Percentiles rank a stretch among this genome's conserved stretches.
Conservation (phyloP, 1,140 invertebrate species). For the Drosophila jambulina region DNA sequence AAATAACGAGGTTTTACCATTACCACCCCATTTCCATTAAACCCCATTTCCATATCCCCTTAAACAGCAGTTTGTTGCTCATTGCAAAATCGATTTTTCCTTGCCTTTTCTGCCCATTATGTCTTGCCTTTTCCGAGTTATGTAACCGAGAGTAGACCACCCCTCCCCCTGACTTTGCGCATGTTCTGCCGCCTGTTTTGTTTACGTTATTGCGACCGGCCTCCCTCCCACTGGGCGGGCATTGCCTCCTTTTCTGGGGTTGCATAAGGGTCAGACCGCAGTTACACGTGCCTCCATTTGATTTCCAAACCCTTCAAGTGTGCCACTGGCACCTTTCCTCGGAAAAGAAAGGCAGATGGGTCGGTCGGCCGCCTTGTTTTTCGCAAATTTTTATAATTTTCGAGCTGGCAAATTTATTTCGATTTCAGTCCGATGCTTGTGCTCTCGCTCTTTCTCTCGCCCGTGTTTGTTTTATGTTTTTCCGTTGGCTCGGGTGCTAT, state of each 20-base stretch:
- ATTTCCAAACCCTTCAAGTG: constrained; percentile 79
- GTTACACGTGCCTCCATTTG: constrained; percentile 69
- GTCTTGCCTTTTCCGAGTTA: constrained; percentile 53
- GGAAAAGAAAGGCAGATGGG: constrained; percentile 15
- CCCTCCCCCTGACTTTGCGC: constrained; percentile 16
- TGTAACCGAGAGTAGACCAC: constrained; percentile 46
- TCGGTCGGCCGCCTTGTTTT: background rate
- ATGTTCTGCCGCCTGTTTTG: constrained; percentile 50
- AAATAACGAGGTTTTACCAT: background rate
- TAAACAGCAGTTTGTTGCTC: constrained; percentile 35
- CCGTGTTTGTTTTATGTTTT: constrained; percentile 25
- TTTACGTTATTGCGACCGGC: constrained; percentile 46
- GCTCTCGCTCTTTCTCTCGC: constrained; percentile 14
- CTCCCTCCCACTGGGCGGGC: constrained; percentile 8
- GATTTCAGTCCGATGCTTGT: constrained; percentile 34
- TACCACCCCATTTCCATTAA: background rate
- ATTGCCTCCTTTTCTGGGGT: constrained; percentile 8
- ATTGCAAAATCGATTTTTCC: constrained; percentile 72
- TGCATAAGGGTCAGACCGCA: constrained; percentile 52
- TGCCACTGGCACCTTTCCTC: constrained; percentile 39
- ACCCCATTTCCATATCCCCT: background rate
- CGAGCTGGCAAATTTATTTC: constrained; percentile 39
- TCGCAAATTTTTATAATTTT: constrained; percentile 40
- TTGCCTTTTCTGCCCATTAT: constrained; percentile 41
- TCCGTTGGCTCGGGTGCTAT: constrained; percentile 56